Evolutionary conservation across 2,797 vertebrate species (phyloP).

Genomic region (Bradypus variegatus): DNA sequence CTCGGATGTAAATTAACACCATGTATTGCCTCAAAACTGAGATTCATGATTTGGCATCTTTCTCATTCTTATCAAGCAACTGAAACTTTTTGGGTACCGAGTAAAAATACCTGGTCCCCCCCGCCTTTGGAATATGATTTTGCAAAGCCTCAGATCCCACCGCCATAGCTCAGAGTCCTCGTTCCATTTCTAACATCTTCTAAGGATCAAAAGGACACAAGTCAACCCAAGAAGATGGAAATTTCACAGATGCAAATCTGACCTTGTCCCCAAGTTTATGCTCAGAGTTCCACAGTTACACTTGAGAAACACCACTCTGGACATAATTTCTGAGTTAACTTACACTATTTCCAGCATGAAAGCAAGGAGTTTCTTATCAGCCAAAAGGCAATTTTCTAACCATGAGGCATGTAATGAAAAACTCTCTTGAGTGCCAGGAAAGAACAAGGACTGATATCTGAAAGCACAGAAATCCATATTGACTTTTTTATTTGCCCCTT

Average conservation of each 20-base stretch:
- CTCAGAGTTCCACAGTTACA: background rate
- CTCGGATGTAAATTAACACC: no score
- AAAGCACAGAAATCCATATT: background rate
- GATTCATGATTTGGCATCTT: accelerated
- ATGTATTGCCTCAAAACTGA: background rate
- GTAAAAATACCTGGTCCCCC: background rate
- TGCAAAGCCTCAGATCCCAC: background rate
- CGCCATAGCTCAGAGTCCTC: background rate
- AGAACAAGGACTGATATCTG: background rate
- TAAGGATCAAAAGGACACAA: background rate
- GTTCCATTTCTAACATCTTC: background rate
- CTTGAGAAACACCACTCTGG: accelerated
- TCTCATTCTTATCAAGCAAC: background rate
- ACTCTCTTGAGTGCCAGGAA: background rate
- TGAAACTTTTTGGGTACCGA: background rate
- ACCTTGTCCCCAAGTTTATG: accelerated
- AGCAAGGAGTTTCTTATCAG: background rate
- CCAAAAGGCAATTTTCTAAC: background rate
- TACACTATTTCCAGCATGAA: background rate
- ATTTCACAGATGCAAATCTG: background rate
- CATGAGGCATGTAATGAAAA: background rate
- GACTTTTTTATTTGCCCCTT: background rate
- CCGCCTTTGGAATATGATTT: background rate
- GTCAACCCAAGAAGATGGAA: accelerated
- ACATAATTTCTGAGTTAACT: background rate